These are phyloP conservation scores for Limenitis camilla DNA, from an alignment of 2,888 invertebrate genomes.

Conservation along the genomic window DNA sequence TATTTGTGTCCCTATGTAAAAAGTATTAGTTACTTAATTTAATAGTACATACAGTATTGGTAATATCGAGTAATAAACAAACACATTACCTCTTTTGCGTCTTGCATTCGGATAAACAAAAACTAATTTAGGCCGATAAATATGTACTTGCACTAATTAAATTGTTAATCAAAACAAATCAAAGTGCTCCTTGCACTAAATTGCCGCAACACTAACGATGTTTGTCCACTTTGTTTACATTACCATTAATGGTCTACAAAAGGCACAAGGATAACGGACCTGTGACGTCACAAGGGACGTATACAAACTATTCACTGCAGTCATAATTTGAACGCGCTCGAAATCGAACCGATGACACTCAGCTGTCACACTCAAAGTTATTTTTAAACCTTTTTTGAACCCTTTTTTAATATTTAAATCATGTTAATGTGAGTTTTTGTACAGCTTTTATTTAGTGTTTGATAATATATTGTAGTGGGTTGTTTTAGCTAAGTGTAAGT, in stretches of 20 bases:
- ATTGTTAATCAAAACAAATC: background rate
- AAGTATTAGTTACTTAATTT: too few relatives aligned
- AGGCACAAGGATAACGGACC: constrained; percentile 27
- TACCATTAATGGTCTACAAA: constrained; percentile 5
- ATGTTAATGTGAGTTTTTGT: constrained; percentile 7
- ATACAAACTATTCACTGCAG: constrained; percentile 29
- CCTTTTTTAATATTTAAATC: background rate
- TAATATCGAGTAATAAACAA: too few relatives aligned
- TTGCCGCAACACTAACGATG: constrained; percentile 7
- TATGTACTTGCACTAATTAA: background rate
- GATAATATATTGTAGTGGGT: constrained; percentile 2
- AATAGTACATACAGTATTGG: too few relatives aligned
- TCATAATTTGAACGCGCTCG: constrained; percentile 34
- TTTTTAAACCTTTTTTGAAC: background rate
- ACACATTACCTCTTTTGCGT: too few relatives aligned
- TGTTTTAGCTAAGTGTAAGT: constrained; percentile 22
- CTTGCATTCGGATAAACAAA: too few relatives aligned
- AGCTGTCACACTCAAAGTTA: constrained; percentile 22
- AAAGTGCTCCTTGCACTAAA: constrained; percentile 3
- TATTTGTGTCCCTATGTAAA: too few relatives aligned
- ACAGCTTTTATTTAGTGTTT: constrained; percentile 4
- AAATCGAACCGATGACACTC: constrained; percentile 32
- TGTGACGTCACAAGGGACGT: constrained; percentile 26
- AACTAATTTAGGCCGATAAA: background rate
- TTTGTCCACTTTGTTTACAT: constrained; percentile 9